Conservation (phyloP, 2,888 invertebrate genomes). For the Lagria hirta region DNA sequence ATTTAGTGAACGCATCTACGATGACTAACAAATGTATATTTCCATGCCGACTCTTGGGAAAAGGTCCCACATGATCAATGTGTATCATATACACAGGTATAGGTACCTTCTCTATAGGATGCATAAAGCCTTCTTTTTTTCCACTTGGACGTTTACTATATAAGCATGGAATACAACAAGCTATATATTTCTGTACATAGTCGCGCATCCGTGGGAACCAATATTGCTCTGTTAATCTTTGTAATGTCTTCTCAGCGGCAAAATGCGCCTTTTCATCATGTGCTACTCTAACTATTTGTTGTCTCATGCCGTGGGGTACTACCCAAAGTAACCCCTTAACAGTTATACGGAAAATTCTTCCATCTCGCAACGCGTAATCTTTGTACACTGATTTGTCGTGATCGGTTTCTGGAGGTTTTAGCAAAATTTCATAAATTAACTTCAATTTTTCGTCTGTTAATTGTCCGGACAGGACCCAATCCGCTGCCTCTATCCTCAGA, state of each 20-base stretch:
- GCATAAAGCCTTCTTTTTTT: constrained; percentile 42
- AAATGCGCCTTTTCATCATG: constrained; percentile 51
- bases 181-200: constrained; percentile 49
- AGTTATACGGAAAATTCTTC: constrained; percentile 24
- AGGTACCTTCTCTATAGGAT: constrained; percentile 48
- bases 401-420: constrained; percentile 26
- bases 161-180: constrained; percentile 48
- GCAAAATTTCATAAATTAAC: constrained; percentile 21
- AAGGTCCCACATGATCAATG: constrained; percentile 52
- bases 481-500: constrained; percentile 28
- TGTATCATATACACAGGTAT: constrained; percentile 51
- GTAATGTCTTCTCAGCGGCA: constrained; percentile 43
- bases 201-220: constrained; percentile 50
- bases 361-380: constrained; percentile 6
- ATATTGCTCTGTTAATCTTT: constrained; percentile 41
- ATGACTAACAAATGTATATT: constrained; percentile 44
- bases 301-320: constrained; percentile 43
- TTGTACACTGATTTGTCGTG: constrained; percentile 19
- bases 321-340: constrained; percentile 36
- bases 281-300: constrained; percentile 33
- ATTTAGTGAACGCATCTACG: constrained; percentile 39
- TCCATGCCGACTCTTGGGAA: constrained; percentile 38
- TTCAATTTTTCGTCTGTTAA: constrained; percentile 30
- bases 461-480: constrained; percentile 34
- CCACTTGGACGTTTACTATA: constrained; percentile 40